phyloP scores from a whole-genome alignment of 2,888 invertebrate species.

The Ichneumoninae sp. region DNA sequence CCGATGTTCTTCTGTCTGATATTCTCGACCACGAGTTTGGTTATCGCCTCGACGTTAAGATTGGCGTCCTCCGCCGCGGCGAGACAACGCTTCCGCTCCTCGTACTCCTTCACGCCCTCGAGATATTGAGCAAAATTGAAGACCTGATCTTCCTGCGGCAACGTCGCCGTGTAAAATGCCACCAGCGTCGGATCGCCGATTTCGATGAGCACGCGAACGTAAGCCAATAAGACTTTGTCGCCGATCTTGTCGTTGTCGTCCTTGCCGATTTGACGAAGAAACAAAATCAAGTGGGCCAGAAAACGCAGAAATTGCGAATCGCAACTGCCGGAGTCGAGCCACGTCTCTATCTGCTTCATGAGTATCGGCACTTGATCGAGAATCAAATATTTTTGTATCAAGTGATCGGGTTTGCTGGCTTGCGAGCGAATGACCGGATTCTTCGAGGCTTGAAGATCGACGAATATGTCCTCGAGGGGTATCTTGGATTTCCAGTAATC shows the following conservation, averaged over 20 bases:
- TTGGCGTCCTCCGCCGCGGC: constrained; percentile 90
- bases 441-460: constrained; percentile 87
- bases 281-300: constrained; percentile 93
- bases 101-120: constrained; percentile 87
- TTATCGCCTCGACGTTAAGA: constrained; percentile 93
- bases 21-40: constrained; percentile 93
- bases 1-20: constrained; percentile 85
- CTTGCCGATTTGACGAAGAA: constrained; percentile 92
- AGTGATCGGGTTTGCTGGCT: constrained; percentile 88
- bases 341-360: constrained; percentile 89
- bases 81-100: constrained; percentile 88
- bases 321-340: constrained; percentile 86
- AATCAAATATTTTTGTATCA: constrained; percentile 94
- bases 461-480: constrained; percentile 89
- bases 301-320: constrained; percentile 90
- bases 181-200: constrained; percentile 91
- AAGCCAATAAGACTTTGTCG: constrained; percentile 91
- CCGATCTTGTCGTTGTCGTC: constrained; percentile 89
- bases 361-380: constrained; percentile 91
- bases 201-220: constrained; percentile 89
- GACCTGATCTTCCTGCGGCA: constrained; percentile 88
- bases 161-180: constrained; percentile 93
- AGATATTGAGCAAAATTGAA: constrained; percentile 88
- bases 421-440: constrained; percentile 86
- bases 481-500: constrained; percentile 90